phyloP scores from a whole-genome alignment of 2,888 invertebrate species.

The Caenorhabditis sp. region DNA sequence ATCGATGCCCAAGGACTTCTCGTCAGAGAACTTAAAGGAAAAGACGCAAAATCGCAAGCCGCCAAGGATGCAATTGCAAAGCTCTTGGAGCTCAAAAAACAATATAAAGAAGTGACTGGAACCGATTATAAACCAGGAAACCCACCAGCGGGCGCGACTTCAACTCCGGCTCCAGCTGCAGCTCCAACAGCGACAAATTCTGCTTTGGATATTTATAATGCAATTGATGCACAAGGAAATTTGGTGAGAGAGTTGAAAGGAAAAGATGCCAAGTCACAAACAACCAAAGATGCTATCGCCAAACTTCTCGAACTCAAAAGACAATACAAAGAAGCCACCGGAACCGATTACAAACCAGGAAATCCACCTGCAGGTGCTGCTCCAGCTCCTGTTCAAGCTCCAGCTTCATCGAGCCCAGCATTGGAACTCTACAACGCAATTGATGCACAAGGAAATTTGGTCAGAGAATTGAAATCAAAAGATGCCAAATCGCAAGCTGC shows the following conservation, averaged over 20 bases:
- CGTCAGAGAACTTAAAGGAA: slow-evolving; percentile 41
- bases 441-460: slow-evolving; percentile 77
- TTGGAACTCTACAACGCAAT: slow-evolving; percentile 52
- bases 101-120: slow-evolving; percentile 79
- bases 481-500: slow-evolving; percentile 73
- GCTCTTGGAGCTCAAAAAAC: slow-evolving; percentile 79
- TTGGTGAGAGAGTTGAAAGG: slow-evolving; percentile 78
- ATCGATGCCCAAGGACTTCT: slow-evolving; percentile 38
- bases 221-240: slow-evolving; percentile 75
- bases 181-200: background rate
- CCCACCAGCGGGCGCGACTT: slow-evolving; percentile 16
- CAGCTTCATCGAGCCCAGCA: slow-evolving; percentile 23
- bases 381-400: slow-evolving; percentile 14
- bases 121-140: slow-evolving; percentile 73
- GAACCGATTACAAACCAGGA: slow-evolving; percentile 71
- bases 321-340: slow-evolving; percentile 80
- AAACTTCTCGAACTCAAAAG: slow-evolving; percentile 79
- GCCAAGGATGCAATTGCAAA: slow-evolving; percentile 76
- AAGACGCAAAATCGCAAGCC: slow-evolving; percentile 63
- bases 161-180: slow-evolving; percentile 10
- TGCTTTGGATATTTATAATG: slow-evolving; percentile 14
- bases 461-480: slow-evolving; percentile 77
- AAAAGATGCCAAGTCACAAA: slow-evolving; percentile 72
- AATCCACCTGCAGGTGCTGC: slow-evolving; percentile 31
- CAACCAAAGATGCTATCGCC: slow-evolving; percentile 76